Evolutionary conservation across 2,113 vertebrate species (phyloP).

Genomic region (Chlamydotis undulata): DNA sequence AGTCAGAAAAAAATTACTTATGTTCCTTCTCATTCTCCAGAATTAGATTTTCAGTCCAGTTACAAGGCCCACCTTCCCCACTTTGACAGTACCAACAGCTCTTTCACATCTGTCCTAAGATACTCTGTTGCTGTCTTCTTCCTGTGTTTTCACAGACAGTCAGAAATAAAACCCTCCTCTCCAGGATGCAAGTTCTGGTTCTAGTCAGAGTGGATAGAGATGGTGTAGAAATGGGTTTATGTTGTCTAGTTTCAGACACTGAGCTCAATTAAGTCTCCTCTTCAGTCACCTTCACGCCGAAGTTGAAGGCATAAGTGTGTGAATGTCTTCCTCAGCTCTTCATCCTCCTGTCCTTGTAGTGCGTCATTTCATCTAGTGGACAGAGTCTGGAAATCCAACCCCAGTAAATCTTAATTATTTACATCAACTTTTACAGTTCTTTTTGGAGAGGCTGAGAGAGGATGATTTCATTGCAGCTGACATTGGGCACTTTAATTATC

Average conservation of each 20-base stretch:
- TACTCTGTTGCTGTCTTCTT: fast-evolving
- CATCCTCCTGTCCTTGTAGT: neutral
- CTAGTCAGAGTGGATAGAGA: neutral
- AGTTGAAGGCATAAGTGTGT: neutral
- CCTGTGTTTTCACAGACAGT: neutral
- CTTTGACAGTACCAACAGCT: neutral
- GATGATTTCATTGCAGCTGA: neutral
- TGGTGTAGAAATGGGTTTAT: neutral
- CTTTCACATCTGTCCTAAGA: neutral
- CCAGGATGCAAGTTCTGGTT: neutral
- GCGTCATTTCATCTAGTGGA: neutral
- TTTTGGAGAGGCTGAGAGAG: neutral
- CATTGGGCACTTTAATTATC: neutral
- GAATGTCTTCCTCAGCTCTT: neutral
- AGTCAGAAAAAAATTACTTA: neutral
- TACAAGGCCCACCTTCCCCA: neutral
- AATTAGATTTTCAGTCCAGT: neutral
- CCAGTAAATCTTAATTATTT: neutral
- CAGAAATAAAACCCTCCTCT: neutral
- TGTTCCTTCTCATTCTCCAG: neutral
- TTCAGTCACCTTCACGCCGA: fast-evolving
- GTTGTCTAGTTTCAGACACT: neutral
- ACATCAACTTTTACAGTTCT: neutral
- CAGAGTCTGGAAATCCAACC: neutral
- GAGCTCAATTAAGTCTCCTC: neutral